These are phyloP conservation scores for Sinocyclocheilus maitianheensis DNA, from an alignment of 2,113 vertebrate genomes.

Conservation along the genomic window DNA sequence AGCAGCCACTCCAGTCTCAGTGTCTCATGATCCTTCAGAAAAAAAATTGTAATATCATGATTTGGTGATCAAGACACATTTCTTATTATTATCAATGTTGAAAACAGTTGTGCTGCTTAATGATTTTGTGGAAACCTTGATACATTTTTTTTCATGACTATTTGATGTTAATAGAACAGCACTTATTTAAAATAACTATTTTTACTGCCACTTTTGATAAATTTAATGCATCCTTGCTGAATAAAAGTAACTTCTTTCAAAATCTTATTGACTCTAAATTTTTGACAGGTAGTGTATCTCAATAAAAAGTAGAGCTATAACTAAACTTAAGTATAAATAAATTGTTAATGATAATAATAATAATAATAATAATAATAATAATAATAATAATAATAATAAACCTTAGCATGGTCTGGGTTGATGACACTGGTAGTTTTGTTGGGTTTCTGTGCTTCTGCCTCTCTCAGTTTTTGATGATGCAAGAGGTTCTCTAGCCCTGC, in stretches of 20 bases:
- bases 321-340: not conserved
- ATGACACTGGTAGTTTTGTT: constrained; percentile 56
- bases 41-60: not conserved
- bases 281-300: not conserved
- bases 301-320: not conserved
- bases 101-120: not conserved
- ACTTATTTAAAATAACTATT: not conserved
- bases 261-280: not conserved
- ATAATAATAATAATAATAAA: not conserved
- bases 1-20: not conserved
- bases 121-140: not conserved
- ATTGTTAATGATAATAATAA: not conserved
- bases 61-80: not conserved
- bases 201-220: not conserved
- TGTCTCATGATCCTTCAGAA: not conserved
- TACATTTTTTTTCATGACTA: not conserved
- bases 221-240: not conserved
- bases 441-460: constrained; percentile 32
- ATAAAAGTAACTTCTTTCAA: not conserved
- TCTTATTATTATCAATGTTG: not conserved
- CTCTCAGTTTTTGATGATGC: constrained; percentile 64
- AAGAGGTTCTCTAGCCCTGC: constrained; percentile 58
- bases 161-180: not conserved
- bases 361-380: not conserved
- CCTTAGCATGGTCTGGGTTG: constrained; percentile 1